A percentile compares a stretch with the other conserved stretches of the same genome.
Conservation (phyloP, 1,140 invertebrate species). For the Liolophura sinensis region DNA sequence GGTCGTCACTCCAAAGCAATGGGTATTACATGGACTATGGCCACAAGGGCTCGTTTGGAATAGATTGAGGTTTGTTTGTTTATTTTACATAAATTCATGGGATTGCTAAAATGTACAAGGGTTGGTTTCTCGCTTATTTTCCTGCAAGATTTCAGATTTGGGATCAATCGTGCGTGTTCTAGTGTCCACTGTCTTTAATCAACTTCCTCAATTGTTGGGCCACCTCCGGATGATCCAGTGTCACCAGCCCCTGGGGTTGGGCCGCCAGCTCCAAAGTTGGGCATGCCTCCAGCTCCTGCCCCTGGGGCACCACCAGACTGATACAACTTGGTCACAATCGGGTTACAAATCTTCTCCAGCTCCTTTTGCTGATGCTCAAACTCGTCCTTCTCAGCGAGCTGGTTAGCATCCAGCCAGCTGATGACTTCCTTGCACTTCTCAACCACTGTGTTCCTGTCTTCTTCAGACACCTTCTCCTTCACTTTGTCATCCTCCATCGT, state of each 20-base stretch:
- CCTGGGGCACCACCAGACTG: constrained; percentile 37
- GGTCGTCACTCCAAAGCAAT: too few species aligned
- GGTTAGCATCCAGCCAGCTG: constrained; percentile 91
- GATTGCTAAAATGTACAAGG: too few species aligned
- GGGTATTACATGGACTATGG: too few species aligned
- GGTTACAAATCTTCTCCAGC: constrained; percentile 44
- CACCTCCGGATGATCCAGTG: constrained; percentile 42
- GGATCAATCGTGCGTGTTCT: too few species aligned
- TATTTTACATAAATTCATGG: too few species aligned
- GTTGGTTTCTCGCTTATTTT: too few species aligned
- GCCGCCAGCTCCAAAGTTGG: constrained; percentile 6
- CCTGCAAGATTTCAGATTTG: too few species aligned
- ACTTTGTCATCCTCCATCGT: constrained; percentile 73
- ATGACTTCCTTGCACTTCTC: constrained; percentile 92
- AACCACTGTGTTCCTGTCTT: constrained; percentile 80
- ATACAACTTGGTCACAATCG: constrained; percentile 58
- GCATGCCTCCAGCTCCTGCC: constrained; percentile 32
- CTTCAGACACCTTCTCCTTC: constrained; percentile 69
- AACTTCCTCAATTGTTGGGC: constrained; percentile 92
- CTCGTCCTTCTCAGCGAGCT: constrained; percentile 56
- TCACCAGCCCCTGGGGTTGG: background rate
- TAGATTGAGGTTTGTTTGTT: too few species aligned
- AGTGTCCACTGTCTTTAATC: constrained; percentile 66
- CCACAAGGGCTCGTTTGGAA: too few species aligned
- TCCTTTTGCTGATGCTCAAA: constrained; percentile 44